These are phyloP conservation scores for Latrodectus hesperus DNA, from an alignment of 2,888 invertebrate species.

Conservation along the genomic window DNA sequence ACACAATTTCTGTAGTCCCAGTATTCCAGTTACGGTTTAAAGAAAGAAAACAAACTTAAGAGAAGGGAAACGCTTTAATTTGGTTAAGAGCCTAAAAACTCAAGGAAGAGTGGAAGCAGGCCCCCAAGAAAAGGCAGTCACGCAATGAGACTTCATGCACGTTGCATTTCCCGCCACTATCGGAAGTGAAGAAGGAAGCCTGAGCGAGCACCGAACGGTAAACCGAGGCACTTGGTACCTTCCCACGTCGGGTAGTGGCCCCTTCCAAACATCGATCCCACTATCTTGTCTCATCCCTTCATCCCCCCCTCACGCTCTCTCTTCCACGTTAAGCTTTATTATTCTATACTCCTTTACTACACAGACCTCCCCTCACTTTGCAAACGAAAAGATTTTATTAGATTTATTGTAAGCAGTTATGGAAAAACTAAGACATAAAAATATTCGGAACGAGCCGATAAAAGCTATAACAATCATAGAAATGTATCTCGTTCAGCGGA, in stretches of 20 bases:
- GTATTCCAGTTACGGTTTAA: no score
- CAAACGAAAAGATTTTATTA: no score
- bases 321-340: conserved; percentile 36
- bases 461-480: no score
- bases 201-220: conserved; percentile 18
- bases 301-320: conserved; percentile 1
- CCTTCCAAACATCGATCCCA: conserved; percentile 62
- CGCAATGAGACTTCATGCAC: conserved; percentile 20
- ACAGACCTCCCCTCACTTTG: not conserved
- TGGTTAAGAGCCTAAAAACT: not conserved
- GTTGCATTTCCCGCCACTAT: conserved; percentile 50
- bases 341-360: conserved; percentile 8
- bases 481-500: no score
- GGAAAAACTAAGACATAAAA: no score
- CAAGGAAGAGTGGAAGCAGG: not conserved
- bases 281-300: conserved; percentile 44
- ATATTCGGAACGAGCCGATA: no score
- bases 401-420: no score
- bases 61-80: not conserved
- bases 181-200: not conserved
- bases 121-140: not conserved
- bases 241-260: conserved; percentile 62
- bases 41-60: no score
- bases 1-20: no score
- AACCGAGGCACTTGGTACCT: conserved; percentile 44